These are phyloP conservation scores for Peromyscus maniculatus DNA, from an alignment of 2,113 vertebrate genomes.

Conservation along the genomic window DNA sequence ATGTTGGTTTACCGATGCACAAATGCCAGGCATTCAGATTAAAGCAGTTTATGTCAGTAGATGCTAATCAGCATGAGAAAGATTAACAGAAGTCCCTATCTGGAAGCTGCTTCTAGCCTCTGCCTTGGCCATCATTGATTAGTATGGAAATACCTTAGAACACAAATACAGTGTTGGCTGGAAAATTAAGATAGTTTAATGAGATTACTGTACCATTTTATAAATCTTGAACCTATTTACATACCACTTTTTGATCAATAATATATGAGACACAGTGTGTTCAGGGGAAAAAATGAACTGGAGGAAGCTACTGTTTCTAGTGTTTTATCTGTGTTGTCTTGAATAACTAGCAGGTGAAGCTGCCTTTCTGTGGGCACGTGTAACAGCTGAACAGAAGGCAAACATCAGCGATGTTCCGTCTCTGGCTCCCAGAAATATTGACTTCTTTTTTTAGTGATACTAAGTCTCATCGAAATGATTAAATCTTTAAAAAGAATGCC, in stretches of 20 bases:
- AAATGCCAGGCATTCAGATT: constrained; percentile 2
- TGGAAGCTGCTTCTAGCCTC: neutral
- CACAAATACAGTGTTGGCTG: neutral
- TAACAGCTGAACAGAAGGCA: constrained; percentile 61
- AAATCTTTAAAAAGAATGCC: constrained; percentile 79
- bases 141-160: neutral
- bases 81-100: constrained; percentile 24
- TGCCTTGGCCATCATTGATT: neutral
- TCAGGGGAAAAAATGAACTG: constrained; percentile 29
- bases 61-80: neutral
- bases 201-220: constrained; percentile 56
- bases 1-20: constrained; percentile 36
- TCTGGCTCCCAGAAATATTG: constrained; percentile 70
- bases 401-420: constrained; percentile 40
- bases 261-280: constrained; percentile 29
- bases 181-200: constrained; percentile 66
- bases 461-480: constrained; percentile 79
- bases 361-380: neutral
- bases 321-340: constrained; percentile 32
- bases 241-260: constrained; percentile 69
- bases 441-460: constrained; percentile 71
- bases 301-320: constrained; percentile 2
- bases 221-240: constrained; percentile 57
- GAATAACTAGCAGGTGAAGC: constrained; percentile 51
- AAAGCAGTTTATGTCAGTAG: constrained; percentile 37